Conservation (phyloP, 2,797 vertebrate species). For the Fringilla coelebs region DNA sequence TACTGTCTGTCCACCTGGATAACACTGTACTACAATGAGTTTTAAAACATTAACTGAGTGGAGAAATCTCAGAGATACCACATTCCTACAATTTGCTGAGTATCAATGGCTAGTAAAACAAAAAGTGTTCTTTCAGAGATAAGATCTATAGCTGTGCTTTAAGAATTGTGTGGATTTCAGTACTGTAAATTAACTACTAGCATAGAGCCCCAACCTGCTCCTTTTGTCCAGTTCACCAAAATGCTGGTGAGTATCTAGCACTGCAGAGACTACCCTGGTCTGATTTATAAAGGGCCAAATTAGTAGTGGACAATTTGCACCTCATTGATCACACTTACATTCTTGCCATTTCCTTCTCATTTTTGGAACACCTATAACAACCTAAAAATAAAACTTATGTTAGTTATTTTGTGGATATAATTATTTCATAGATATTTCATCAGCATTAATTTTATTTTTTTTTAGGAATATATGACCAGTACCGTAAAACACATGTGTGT, state of each 20-base stretch:
- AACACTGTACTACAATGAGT: background rate
- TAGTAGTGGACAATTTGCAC: background rate
- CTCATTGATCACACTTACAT: slow-evolving; percentile 4
- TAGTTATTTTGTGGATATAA: background rate
- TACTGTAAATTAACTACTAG: background rate
- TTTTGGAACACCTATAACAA: background rate
- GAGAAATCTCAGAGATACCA: background rate
- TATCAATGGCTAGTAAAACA: background rate
- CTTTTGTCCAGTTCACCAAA: background rate
- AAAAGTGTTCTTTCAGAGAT: background rate
- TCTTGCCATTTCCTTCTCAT: slow-evolving; percentile 27
- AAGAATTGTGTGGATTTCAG: background rate
- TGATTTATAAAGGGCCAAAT: background rate
- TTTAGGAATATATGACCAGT: background rate
- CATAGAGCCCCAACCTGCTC: background rate
- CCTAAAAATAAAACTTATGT: slow-evolving; percentile 22
- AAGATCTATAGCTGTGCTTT: background rate
- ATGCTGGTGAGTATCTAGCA: background rate
- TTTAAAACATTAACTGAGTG: background rate
- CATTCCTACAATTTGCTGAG: background rate
- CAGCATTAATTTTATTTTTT: background rate
- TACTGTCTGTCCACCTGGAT: background rate
- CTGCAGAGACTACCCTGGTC: background rate
- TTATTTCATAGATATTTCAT: background rate
- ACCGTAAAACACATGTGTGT: background rate